These are phyloP conservation scores for Asbolus verrucosus DNA, from an alignment of 1,140 invertebrate species.

Conservation along the genomic window DNA sequence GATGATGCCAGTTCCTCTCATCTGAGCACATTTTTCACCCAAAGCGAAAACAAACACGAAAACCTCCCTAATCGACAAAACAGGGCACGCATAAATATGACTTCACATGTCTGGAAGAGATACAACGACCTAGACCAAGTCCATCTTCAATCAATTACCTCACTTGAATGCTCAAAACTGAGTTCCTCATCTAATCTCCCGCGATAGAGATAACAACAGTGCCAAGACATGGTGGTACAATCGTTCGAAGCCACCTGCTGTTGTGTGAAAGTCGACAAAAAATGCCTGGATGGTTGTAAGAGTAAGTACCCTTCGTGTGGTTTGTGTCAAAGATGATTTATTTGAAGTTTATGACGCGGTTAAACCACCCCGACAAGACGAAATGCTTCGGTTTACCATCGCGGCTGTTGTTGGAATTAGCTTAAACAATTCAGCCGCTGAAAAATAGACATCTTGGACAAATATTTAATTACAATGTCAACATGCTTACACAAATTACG, in stretches of 20 bases:
- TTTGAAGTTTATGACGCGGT: too few species aligned
- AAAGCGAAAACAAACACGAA: not conserved
- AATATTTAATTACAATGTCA: slow-evolving; percentile 25
- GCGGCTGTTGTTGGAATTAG: too few species aligned
- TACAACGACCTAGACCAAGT: not conserved
- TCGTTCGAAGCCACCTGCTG: not conserved
- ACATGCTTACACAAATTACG: slow-evolving; percentile 17
- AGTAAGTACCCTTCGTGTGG: too few species aligned
- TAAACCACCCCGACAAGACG: too few species aligned
- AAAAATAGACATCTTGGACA: not conserved
- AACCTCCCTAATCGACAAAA: not conserved
- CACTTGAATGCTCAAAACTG: not conserved
- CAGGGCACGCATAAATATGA: not conserved
- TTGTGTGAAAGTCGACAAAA: not conserved
- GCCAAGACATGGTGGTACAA: not conserved
- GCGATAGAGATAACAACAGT: not conserved
- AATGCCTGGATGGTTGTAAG: too few species aligned
- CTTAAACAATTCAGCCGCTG: too few species aligned
- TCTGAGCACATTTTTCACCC: too few species aligned
- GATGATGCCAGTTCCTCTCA: too few species aligned
- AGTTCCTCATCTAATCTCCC: slow-evolving; percentile 2
- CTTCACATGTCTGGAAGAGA: too few species aligned
- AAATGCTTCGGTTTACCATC: not conserved
- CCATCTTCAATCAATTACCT: slow-evolving; percentile 19
- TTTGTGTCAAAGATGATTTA: too few species aligned